A percentile compares a stretch with the other conserved stretches of the same genome.
These are phyloP conservation scores for Melospiza melodia DNA, from an alignment of 2,113 vertebrate genomes.

Conservation along the genomic window DNA sequence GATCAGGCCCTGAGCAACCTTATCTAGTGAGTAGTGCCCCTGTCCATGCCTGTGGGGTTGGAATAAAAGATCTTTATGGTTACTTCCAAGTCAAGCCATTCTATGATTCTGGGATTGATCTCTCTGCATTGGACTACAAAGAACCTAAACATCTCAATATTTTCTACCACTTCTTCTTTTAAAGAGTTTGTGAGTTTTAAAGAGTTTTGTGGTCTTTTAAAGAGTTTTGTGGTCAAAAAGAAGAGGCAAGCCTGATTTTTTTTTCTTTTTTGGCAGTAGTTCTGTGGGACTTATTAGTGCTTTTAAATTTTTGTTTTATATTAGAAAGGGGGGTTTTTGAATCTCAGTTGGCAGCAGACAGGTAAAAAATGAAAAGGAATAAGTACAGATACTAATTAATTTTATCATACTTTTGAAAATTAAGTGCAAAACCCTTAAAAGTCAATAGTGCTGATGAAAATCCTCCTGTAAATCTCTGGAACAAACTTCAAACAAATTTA, in stretches of 20 bases:
- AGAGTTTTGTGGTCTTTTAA: background rate
- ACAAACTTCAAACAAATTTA: background rate
- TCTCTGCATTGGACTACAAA: background rate
- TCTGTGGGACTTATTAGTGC: background rate
- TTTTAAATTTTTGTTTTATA: background rate
- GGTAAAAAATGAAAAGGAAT: background rate
- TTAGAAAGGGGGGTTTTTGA: background rate
- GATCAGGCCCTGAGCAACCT: background rate
- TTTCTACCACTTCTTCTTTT: background rate
- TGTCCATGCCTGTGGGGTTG: background rate
- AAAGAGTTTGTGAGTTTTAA: background rate
- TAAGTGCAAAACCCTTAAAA: background rate
- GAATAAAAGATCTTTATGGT: background rate
- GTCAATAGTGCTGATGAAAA: background rate
- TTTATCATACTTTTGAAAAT: background rate
- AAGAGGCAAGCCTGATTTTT: background rate
- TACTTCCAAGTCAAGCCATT: background rate
- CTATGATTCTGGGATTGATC: background rate
- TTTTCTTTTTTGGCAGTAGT: background rate
- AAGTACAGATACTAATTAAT: background rate
- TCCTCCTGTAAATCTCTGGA: background rate
- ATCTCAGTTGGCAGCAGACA: background rate
- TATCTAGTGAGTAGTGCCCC: no score
- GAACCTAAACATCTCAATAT: background rate
- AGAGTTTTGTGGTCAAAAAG: background rate